These are phyloP conservation scores for Laothoe populi DNA, from an alignment of 2,888 invertebrate genomes.

Conservation along the genomic window DNA sequence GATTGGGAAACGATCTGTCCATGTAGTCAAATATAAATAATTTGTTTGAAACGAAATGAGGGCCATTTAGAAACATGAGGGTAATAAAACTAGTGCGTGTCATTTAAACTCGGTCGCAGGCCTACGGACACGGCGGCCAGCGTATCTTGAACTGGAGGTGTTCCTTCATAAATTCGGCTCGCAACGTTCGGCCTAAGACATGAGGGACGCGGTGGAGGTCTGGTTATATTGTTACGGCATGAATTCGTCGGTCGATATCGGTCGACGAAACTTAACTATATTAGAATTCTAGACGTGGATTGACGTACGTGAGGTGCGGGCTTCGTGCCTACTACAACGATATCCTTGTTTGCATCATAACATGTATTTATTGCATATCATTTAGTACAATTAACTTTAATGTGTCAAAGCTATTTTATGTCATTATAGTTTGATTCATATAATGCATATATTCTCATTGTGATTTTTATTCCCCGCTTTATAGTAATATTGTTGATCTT, in stretches of 20 bases:
- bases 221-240: slow-evolving; percentile 53
- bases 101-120: slow-evolving; percentile 77
- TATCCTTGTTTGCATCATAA: slow-evolving; percentile 64
- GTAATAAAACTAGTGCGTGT: slow-evolving; percentile 84
- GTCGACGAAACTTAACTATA: slow-evolving; percentile 65
- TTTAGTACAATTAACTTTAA: slow-evolving; percentile 44
- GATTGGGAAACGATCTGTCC: slow-evolving; percentile 82
- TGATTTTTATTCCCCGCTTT: no score
- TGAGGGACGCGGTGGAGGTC: slow-evolving; percentile 54
- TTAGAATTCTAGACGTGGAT: slow-evolving; percentile 76
- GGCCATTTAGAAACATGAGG: slow-evolving; percentile 85
- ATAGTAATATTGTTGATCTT: no score
- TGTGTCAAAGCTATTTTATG: background rate
- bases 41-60: slow-evolving; percentile 82
- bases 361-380: slow-evolving; percentile 53
- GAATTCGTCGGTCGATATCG: slow-evolving; percentile 63
- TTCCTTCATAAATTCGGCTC: slow-evolving; percentile 45
- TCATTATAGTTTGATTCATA: no score
- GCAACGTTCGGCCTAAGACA: slow-evolving; percentile 36
- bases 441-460: no score
- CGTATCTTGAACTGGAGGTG: slow-evolving; percentile 54
- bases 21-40: slow-evolving; percentile 84
- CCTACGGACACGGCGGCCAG: slow-evolving; percentile 61
- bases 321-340: slow-evolving; percentile 51
- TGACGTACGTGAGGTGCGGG: slow-evolving; percentile 77